Evolutionary conservation across 2,797 vertebrate genomes (phyloP), one percentile per base, ranked within the genome.

Genomic region (Manis javanica): DNA sequence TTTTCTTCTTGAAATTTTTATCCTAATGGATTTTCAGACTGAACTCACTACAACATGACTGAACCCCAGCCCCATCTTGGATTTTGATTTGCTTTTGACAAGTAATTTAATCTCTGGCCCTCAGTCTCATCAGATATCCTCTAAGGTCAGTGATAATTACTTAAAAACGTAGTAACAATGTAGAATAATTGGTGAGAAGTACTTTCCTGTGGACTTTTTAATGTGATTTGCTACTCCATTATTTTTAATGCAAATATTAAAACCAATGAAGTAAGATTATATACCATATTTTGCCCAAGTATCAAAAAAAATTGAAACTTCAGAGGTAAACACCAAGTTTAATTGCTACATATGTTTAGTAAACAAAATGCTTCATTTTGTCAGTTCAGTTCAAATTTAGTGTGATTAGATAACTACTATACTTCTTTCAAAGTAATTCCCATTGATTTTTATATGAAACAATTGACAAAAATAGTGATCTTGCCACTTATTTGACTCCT

Each of bases 391-490:
- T 94, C 2, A 61, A 39, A 72, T 51, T 66, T 83, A 68, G 7
- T 61, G 4, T 63, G 91, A 88, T 93, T 94, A 72, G n/a, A 24
- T 72, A 81, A 77, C 7, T 14, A 89, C 55, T 82, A 75, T 75
- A 0, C 18, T 83, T 42, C 59, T 94, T 92, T 88, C 23, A 87
- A 96, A 92, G 29, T 34, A 90, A 87, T 95, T 90, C 4, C 26
- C 31, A 89, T 95, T 93, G 57, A 88, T 66, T 92, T 96, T 86
- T 86, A 63, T 51, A 29, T 90, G 59, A 85, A 88, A 90, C 14
- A 71, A 85, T 68, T 82, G n/a, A 82, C 34, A 55, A 87, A 93
- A 94, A n/a, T 34, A 90, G 26, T 83, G 42, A 90, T 74, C 24
- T 51, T 82, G 84, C 71, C 31, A 89, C 24, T 75, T 21, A 51